Evolutionary conservation across 2,113 vertebrate genomes (phyloP).

Genomic region (Tringa solitaria): DNA sequence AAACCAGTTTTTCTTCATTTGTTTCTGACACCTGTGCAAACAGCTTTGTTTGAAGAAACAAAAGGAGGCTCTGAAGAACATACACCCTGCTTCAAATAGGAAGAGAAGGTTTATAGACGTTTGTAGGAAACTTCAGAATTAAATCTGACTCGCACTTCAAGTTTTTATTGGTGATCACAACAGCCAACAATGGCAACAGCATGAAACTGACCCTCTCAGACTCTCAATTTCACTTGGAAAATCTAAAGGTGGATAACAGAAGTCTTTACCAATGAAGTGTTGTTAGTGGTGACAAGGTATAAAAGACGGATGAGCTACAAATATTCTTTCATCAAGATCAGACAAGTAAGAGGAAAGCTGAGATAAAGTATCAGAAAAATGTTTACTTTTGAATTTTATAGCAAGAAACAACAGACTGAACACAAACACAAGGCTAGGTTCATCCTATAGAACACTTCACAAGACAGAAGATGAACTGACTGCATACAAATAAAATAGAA

Average conservation of each 20-base stretch:
- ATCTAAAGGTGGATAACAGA: neutral
- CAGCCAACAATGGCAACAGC: neutral
- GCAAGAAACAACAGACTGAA: neutral
- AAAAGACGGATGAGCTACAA: neutral
- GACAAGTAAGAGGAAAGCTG: neutral
- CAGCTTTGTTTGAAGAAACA: neutral
- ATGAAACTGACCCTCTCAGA: neutral
- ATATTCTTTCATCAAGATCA: neutral
- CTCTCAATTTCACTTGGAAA: constrained; percentile 70
- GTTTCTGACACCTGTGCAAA: constrained; percentile 28
- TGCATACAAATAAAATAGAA: neutral
- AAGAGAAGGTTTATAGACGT: neutral
- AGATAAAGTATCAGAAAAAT: neutral
- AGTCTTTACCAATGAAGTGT: neutral
- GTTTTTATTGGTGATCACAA: neutral
- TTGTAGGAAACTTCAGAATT: neutral
- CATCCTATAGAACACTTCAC: neutral
- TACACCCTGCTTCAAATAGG: neutral
- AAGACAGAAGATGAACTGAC: neutral
- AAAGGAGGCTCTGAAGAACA: neutral
- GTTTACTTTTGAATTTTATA: neutral
- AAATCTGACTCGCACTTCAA: neutral
- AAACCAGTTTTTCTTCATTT: constrained; percentile 64
- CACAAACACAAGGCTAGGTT: neutral
- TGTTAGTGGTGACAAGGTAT: no score